Percentiles rank a stretch among this genome's conserved stretches.
phyloP scores from a whole-genome alignment of 2,113 vertebrate genomes.

The Otocyon megalotis region DNA sequence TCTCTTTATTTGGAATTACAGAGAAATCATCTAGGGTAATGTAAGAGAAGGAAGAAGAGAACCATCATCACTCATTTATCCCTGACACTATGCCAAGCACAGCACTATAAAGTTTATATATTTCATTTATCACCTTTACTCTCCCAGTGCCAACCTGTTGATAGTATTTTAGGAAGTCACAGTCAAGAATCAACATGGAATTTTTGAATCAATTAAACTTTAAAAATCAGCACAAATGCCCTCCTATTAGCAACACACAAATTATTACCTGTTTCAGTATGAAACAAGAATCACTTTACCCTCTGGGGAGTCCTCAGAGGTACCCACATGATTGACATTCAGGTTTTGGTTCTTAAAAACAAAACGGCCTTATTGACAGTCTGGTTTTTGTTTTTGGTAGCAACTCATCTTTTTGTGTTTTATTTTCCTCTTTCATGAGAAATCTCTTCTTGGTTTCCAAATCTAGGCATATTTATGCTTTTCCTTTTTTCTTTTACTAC shows the following conservation, averaged over 20 bases:
- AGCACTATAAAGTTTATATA: accelerated
- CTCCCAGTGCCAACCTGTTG: not conserved
- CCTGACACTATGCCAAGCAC: too few species aligned
- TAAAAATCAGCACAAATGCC: not conserved
- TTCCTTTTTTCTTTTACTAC: not conserved
- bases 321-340: not conserved
- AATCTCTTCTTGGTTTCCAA: conserved; percentile 15
- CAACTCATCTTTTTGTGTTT: not conserved
- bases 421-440: not conserved
- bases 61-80: accelerated
- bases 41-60: too few species aligned
- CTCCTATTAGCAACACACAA: not conserved
- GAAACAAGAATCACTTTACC: accelerated
- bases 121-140: not conserved
- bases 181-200: not conserved
- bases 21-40: not conserved
- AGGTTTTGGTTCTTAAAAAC: not conserved
- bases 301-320: not conserved
- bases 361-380: accelerated
- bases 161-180: not conserved
- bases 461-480: not conserved
- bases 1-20: not conserved
- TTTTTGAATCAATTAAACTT: not conserved
- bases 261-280: not conserved
- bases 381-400: not conserved